A percentile compares a stretch with the other conserved stretches of the same genome.
phyloP scores from a whole-genome alignment of 92 coral and sea anemone species.

The Zoanthus sansibaricus region DNA sequence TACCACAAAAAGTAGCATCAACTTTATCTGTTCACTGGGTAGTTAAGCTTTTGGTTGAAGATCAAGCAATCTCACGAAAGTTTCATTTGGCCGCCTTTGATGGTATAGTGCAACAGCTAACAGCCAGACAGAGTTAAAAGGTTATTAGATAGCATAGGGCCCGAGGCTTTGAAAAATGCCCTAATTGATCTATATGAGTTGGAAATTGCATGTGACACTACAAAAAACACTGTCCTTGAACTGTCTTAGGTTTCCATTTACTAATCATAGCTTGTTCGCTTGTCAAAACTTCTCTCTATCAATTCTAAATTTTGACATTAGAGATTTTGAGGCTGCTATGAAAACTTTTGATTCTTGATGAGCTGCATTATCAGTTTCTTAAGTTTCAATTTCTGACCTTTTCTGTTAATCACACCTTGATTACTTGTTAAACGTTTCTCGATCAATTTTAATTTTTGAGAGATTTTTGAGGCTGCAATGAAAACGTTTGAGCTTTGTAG shows the following conservation, averaged over 20 bases:
- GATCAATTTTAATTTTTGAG: too few species aligned
- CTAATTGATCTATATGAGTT: not conserved
- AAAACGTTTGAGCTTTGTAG: too few species aligned
- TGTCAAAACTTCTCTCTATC: too few species aligned
- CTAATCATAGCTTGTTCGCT: too few species aligned
- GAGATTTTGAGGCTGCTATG: too few species aligned
- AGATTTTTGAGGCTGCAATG: too few species aligned
- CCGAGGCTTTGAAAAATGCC: not conserved
- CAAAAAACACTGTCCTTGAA: slow-evolving; percentile 4
- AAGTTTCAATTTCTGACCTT: too few species aligned
- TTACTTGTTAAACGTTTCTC: too few species aligned
- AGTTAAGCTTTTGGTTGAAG: slow-evolving; percentile 1
- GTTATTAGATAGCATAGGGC: not conserved
- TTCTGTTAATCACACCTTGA: too few species aligned
- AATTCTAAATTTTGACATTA: too few species aligned
- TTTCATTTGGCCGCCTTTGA: slow-evolving; percentile 1
- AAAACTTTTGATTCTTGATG: too few species aligned
- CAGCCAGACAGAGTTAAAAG: not conserved
- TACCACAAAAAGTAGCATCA: not conserved
- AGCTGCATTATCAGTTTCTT: too few species aligned
- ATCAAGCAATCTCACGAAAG: not conserved
- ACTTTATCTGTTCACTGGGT: slow-evolving; percentile 4
- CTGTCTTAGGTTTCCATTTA: not conserved
- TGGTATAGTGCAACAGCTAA: slow-evolving; percentile 1
- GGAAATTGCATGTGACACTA: not conserved